phyloP scores from a whole-genome alignment of 2,888 invertebrate genomes.

The Lysandra coridon region DNA sequence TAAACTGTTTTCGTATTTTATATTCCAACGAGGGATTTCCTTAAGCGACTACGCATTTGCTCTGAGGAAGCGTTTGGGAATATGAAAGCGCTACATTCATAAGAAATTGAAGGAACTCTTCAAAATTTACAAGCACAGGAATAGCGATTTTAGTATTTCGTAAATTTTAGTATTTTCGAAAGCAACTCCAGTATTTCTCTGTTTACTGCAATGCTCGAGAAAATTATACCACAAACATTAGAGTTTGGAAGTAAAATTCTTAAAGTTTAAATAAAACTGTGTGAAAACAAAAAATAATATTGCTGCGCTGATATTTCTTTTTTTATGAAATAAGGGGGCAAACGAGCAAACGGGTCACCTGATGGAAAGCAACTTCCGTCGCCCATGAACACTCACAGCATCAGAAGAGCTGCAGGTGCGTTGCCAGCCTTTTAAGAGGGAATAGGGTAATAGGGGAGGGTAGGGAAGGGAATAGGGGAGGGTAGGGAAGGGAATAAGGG shows the following conservation, averaged over 20 bases:
- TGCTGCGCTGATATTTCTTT: not conserved
- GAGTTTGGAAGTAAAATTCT: no score
- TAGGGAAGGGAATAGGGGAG: no score
- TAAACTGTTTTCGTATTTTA: not conserved
- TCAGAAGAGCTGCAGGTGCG: no score
- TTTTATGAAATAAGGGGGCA: no score
- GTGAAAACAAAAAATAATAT: not conserved
- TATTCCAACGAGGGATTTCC: not conserved
- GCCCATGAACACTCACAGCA: no score
- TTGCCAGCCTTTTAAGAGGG: no score
- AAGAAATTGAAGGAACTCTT: conserved; percentile 11
- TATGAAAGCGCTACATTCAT: conserved; percentile 8
- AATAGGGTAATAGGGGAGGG: no score
- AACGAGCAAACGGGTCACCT: no score
- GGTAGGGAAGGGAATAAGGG: no score
- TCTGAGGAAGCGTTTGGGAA: conserved; percentile 2
- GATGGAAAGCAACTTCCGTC: no score
- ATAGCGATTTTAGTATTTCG: not conserved
- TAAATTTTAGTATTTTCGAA: not conserved
- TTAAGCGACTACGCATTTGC: not conserved
- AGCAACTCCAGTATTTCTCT: conserved; percentile 2
- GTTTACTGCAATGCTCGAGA: not conserved
- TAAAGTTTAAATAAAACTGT: no score
- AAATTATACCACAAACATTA: not conserved
- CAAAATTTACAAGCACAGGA: not conserved